Evolutionary conservation across 2,888 invertebrate species (phyloP).

Genomic region (Apamea sordens): DNA sequence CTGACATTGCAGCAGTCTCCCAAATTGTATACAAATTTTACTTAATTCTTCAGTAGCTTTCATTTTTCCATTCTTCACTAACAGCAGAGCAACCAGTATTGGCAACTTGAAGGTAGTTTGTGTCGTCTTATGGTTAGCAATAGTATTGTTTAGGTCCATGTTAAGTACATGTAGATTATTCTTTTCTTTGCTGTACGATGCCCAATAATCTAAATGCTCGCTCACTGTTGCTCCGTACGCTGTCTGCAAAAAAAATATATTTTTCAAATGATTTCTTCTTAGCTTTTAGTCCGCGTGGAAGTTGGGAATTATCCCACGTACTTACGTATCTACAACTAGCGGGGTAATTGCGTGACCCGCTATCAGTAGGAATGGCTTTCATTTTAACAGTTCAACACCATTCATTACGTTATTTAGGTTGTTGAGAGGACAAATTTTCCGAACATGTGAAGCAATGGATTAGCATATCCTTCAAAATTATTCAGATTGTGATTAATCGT

Average conservation of each 20-base stretch:
- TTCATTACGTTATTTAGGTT: too few species aligned
- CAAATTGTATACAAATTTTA: slow-evolving; percentile 31
- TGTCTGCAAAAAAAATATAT: not conserved
- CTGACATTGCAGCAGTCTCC: slow-evolving; percentile 41
- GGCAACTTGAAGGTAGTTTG: slow-evolving; percentile 30
- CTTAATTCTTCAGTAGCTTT: slow-evolving; percentile 32
- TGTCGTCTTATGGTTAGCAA: slow-evolving; percentile 17
- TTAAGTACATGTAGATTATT: slow-evolving; percentile 4
- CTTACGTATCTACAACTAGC: not conserved
- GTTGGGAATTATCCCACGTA: not conserved
- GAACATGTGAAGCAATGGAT: too few species aligned
- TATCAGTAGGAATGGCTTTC: too few species aligned
- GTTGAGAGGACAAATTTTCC: too few species aligned
- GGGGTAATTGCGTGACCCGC: too few species aligned
- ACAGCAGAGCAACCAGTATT: slow-evolving; percentile 23
- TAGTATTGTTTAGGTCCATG: slow-evolving; percentile 9
- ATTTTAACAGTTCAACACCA: too few species aligned
- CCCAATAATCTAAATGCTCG: slow-evolving; percentile 1
- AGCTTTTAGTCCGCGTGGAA: not conserved
- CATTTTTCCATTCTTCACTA: slow-evolving; percentile 44
- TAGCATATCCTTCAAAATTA: too few species aligned
- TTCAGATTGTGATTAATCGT: too few species aligned
- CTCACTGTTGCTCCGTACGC: not conserved
- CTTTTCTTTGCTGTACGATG: slow-evolving; percentile 4
- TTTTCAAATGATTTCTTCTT: not conserved